A percentile compares a stretch with the other conserved stretches of the same genome.
Evolutionary conservation across 2,113 vertebrate genomes (phyloP).

Genomic region (Esox niger): DNA sequence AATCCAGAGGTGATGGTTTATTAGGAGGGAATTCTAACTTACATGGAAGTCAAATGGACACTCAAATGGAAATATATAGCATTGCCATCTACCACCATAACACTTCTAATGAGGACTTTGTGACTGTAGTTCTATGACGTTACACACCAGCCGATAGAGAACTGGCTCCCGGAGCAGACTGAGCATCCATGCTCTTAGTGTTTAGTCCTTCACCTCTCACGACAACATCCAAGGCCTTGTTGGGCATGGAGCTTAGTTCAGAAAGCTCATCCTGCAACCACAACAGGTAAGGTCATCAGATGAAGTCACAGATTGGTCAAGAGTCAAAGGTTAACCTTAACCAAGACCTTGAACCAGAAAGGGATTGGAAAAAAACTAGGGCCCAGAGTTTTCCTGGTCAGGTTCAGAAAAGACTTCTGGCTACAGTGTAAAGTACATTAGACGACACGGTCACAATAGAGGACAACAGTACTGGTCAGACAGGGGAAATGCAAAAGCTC

Average conservation of each 20-base stretch:
- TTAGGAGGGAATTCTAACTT: too few species aligned
- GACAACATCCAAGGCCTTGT: slow-evolving; percentile 75
- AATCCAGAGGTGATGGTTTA: too few species aligned
- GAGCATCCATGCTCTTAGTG: slow-evolving; percentile 86
- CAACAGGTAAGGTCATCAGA: neutral
- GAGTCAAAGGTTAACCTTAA: slow-evolving; percentile 7
- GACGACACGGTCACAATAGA: slow-evolving; percentile 2
- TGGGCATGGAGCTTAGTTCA: slow-evolving; percentile 80
- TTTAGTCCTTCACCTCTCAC: slow-evolving; percentile 67
- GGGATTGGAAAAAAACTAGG: neutral
- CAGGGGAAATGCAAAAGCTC: slow-evolving; percentile 1
- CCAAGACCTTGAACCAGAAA: neutral
- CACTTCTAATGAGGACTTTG: neutral
- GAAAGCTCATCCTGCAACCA: slow-evolving; percentile 89
- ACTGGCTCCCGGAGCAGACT: slow-evolving; percentile 84
- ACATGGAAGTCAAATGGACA: too few species aligned
- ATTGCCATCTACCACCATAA: too few species aligned
- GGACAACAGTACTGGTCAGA: neutral
- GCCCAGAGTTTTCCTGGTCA: too few species aligned
- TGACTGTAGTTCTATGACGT: neutral
- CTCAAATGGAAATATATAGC: too few species aligned
- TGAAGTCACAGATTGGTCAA: neutral
- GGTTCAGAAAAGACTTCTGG: too few species aligned
- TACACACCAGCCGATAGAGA: slow-evolving; percentile 82
- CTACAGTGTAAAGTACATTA: neutral